Evolutionary conservation across 2,797 vertebrate species (phyloP), one percentile per base, ranked within the genome.

Genomic region (Arctocebus calabarensis): DNA sequence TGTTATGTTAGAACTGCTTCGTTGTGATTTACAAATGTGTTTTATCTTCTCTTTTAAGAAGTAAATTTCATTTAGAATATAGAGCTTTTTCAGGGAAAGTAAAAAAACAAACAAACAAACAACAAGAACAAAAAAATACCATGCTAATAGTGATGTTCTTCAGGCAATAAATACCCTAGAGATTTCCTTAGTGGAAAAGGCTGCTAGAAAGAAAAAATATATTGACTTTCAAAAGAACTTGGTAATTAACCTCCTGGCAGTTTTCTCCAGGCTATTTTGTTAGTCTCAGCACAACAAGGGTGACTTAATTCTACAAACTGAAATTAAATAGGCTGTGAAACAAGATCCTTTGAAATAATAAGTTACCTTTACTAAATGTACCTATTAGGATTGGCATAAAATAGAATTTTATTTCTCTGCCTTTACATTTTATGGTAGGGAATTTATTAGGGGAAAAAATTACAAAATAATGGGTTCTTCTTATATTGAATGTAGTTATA

Each of bases 231-330:
- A 94, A 84, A 66, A 90, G 61, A 93, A 88, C 37, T 88, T 88
- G 90, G 23, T 97, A 90, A 97, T 94, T 96, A 96, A 96, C 84
- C 95, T 94, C 78, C 22, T 77, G 85, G 82, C 90, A 95, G 32
- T 90, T 93, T 95, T 61, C 71, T 88, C 16, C 29, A 88, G 52
- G 29, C 27, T 73, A 83, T 86, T 88, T 37, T 95, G 81, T 88
- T 89, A 64, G 59, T 85, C 83, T 97, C 73, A 95, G 83, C 78
- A 93, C 66, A 96, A 85, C 14, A 82, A 77, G 25, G 29, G 37
- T 88, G 94, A 94, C 77, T 92, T 95, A 94, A 96, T 96, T 96
- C 37, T 84, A 85, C 32, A 94, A 96, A 95, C 17, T 90, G 74
- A 91, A 95, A 90, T 91, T 96, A 93, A 85, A 85, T 79, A 94